Conservation (phyloP, 2,113 vertebrate species). For the Cyprinodon tularosa region DNA sequence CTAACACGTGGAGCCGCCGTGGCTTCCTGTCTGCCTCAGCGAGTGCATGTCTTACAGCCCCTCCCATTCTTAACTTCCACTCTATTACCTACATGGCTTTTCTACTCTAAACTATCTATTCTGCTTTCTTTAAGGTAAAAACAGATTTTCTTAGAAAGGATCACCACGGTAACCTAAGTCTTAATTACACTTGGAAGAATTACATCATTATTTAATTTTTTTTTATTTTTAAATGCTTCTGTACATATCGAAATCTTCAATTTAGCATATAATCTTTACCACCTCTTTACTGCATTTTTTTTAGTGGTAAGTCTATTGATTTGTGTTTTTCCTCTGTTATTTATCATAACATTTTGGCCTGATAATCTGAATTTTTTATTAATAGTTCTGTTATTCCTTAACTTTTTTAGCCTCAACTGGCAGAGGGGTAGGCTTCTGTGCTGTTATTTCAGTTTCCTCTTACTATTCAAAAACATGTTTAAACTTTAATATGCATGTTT, state of each 20-base stretch:
- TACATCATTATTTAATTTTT: too few relatives aligned
- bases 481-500: background rate
- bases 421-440: background rate
- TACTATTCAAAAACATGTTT: background rate
- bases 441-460: background rate
- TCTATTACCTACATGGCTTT: background rate
- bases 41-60: background rate
- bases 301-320: background rate
- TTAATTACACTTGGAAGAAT: too few relatives aligned
- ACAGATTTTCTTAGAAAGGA: background rate
- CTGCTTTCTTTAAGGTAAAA: background rate
- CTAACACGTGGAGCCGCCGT: constrained; percentile 49
- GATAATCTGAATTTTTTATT: background rate
- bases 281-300: too few relatives aligned
- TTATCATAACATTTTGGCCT: background rate
- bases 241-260: too few relatives aligned
- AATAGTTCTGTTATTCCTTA: background rate
- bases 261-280: too few relatives aligned
- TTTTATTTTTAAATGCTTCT: too few relatives aligned
- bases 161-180: background rate
- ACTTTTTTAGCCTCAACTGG: background rate
- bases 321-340: background rate
- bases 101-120: background rate
- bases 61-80: background rate
- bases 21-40: constrained; percentile 23